Base-by-base conservation (phyloP, 2,797 vertebrate genomes). In the Chromobotia macracanthus region DNA sequence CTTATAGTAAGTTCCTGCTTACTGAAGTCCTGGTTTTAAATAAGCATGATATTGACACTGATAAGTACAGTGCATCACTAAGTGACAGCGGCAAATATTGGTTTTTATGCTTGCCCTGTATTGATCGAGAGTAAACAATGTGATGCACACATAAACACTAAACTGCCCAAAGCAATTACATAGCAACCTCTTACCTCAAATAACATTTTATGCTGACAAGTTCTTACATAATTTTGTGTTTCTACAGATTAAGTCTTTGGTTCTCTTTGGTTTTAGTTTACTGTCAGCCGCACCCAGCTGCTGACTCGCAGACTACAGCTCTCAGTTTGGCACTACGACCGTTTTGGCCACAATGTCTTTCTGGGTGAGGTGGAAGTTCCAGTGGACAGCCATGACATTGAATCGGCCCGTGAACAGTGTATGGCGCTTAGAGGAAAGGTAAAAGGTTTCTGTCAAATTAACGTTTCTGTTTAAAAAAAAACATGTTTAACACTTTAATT, bases 321-420 rank as follows among this genome's bases (percentile, higher is more conserved):
- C 74, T 97, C 97, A 0, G 96, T 98, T 16, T 99, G 98, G 97
- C 97, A 99, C 88, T 88, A 96, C 0, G 96, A 95, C 18, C 96
- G 96, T 73, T 94, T 99, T 56, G 95, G 95, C 67, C 95, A 92
- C 65, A 99, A 98, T 80, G 88, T 92, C 0, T 99, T 99, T 89
- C 92, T 99, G 73, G 98, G 98, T 55, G 96, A 99, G 85, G 94
- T 91, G 83, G 96, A 97, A 80, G 83, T 99, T 2, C 88, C 94
- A 0, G 88, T 99, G 90, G 92, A 93, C 46, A 84, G 90, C 88
- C 92, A 92, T 89, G 92, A 95, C 90, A 93, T 97, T 0, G 87
- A 94, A 83, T 91, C 89, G 1, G 85, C 89, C 6, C 71, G 88
- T 44, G 94, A 96, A 75, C 93, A 98, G 64, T 87, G 91, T 35